Evolutionary conservation across 2,888 invertebrate genomes (phyloP), one percentile per base, ranked within the genome.

Genomic region (Heliconius erato): DNA sequence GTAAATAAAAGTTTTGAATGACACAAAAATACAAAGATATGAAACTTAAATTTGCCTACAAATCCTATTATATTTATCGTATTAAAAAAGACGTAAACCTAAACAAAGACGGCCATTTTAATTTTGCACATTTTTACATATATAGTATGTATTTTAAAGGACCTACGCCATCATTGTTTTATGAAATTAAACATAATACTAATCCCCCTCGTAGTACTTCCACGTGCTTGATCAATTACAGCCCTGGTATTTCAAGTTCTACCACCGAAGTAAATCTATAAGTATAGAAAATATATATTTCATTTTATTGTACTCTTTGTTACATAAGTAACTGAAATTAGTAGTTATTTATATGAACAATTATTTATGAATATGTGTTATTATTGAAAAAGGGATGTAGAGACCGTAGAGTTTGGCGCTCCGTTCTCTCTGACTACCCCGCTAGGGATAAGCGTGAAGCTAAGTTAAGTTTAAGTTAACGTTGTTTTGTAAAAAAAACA

Each of bases 191-290:
- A 49, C 16, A 59, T 74, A 59, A 74, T 59, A 40, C 72, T 26
- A 16, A 32, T 59, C n/a, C 59, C 76, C 63, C 26, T 63, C n/a
- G 59, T 54, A 35, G 59, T 40, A 76, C 35, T 76, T 76, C 76
- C 76, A 76, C 76, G 40, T 63, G 76, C 76, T 63, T 76, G 76
- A 76, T 63, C 76, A 76, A 76, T 76, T 76, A 76, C 76, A 63
- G n/a, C 63, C 63, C 63, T 40, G 76, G 35, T 26, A 76, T 26
- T 76, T 76, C 40, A 76, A 63, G 40, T 63, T 32, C 9, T 9
- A 28, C n/a, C 28, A 14, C 16, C 35, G 26, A 16, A 35, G 19
- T 63, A 14, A 5, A 49, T 19, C n/a, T 63, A 72, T 72, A 72
- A 16, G 26, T 23, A 72, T 14, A 71, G 9, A 26, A 26, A 71